Base-by-base conservation (phyloP, 37 sponge, comb jelly and placozoan genomes). In the Bolinopsis microptera region DNA sequence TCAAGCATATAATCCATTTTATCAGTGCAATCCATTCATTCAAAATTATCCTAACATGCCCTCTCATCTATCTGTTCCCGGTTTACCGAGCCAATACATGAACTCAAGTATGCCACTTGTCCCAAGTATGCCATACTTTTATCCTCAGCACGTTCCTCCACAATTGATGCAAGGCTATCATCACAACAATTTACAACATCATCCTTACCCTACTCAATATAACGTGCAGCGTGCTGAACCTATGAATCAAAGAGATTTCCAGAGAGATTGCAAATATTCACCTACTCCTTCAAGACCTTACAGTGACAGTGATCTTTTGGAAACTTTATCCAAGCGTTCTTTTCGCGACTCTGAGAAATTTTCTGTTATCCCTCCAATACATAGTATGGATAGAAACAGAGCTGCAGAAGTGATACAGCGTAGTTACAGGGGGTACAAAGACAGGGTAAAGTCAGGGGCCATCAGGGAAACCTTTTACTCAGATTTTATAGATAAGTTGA, bases 281-380 rank as follows among this genome's bases (percentile, higher is more conserved):
- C 83, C 83, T 3, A 36, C 37, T 23, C 83, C 83, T 21, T 82
- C 83, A 34, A 32, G 83, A 35, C 83, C 83, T 23, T 82, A 82
- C 38, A 82, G 83, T 35, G 83, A 82, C 31, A 82, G 83, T 82
- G 83, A 82, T 35, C 38, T 82, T 8, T 32, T 82, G 5, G 83
- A 82, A 36, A 82, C 35, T 23, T 8, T 82, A 31, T 82, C 83
- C 8, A 82, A 32, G 31, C 24, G 23, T 9, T 9, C 38, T 8
- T 23, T 82, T 18, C 38, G 38, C 31, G 83, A 82, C 31, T 82
- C 83, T 23, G 38, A 82, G 3, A 82, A 23, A 32, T 82, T 82
- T 31, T 23, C 38, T 32, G 37, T 82, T 36, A 82, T 82, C 8
- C 83, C 83, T 30, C 83, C 83, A 2, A 82, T 82, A 21, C 5